Conservation (phyloP, 2,113 vertebrate genomes). For the Phylloscopus trochilus region DNA sequence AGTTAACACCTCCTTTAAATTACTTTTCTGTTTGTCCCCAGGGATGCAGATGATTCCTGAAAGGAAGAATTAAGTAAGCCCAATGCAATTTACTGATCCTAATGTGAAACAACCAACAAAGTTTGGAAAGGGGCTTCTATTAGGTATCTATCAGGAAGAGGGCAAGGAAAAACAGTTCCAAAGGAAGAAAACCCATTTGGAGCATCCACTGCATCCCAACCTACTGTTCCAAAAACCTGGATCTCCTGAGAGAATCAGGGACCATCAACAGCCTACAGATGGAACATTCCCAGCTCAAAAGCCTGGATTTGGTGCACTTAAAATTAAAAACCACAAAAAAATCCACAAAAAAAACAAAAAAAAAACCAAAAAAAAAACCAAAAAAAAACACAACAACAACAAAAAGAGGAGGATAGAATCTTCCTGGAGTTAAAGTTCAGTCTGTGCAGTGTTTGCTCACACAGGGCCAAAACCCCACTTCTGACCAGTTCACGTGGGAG, state of each 20-base stretch:
- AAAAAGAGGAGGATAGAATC: background rate
- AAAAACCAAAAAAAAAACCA: too few species aligned
- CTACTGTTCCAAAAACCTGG: background rate
- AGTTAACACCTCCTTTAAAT: background rate
- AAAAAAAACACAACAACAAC: too few species aligned
- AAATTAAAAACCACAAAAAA: background rate
- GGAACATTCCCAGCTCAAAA: background rate
- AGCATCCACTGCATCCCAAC: background rate
- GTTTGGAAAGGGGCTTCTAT: background rate
- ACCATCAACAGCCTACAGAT: fast-evolving
- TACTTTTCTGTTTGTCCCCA: background rate
- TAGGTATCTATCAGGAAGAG: fast-evolving
- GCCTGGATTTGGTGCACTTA: background rate
- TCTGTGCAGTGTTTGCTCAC: background rate
- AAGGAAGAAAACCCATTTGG: background rate
- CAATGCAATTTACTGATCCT: background rate
- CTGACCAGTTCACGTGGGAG: fast-evolving
- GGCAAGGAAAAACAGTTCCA: background rate
- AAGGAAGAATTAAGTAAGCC: background rate
- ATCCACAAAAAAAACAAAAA: too few species aligned
- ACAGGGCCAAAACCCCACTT: background rate
- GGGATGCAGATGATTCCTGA: background rate
- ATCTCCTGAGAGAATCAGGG: background rate
- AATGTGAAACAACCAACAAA: fast-evolving
- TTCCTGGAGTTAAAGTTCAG: background rate